Evolutionary conservation across 2,888 invertebrate species (phyloP), one percentile per base, ranked within the genome.

Genomic region (Clanis bilineata): DNA sequence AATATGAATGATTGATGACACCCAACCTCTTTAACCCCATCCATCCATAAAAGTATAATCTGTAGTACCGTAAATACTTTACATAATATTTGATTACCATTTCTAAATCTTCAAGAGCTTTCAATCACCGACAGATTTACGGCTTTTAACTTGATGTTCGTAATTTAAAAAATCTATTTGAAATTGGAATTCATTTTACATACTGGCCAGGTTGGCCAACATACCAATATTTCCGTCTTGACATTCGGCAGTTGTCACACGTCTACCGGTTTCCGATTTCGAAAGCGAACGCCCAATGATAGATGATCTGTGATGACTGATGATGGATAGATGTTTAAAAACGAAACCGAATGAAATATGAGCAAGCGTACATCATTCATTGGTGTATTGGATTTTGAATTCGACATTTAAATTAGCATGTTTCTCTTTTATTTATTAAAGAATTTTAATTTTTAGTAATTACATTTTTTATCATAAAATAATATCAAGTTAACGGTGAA

Each of bases 181-280:
- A 1, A 23, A 10, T 6, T 23, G 23, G n/a, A n/a, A n/a, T n/a
- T n/a, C n/a, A n/a, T n/a, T 56, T 38, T 56, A 38, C 55, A 51
- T 47, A 39, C 22, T 22, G 25, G 4, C 18, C 47, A 47, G 23
- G 38, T 38, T 23, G 22, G 21, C n/a, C 23, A 57, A 57, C 38
- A 47, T 25, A 9, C 15, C 28, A 51, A 51, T 51, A 51, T 47
- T 23, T 51, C n/a, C 36, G 51, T 39, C 18, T 25, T 51, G 58
- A 47, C 51, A 51, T 39, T 58, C 55, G 38, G 47, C 18, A 47
- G 39, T 38, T 22, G 76, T 77, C 77, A 77, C 74, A 74, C 66
- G 63, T 67, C 65, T 79, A 77, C 85, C 80, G 82, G 83, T 82
- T 80, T 73, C 71, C 70, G 73, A 69, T 85, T 86, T 85, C 77